These are phyloP conservation scores for Ptilonorhynchus violaceus DNA, from an alignment of 2,113 vertebrate genomes.

Conservation along the genomic window DNA sequence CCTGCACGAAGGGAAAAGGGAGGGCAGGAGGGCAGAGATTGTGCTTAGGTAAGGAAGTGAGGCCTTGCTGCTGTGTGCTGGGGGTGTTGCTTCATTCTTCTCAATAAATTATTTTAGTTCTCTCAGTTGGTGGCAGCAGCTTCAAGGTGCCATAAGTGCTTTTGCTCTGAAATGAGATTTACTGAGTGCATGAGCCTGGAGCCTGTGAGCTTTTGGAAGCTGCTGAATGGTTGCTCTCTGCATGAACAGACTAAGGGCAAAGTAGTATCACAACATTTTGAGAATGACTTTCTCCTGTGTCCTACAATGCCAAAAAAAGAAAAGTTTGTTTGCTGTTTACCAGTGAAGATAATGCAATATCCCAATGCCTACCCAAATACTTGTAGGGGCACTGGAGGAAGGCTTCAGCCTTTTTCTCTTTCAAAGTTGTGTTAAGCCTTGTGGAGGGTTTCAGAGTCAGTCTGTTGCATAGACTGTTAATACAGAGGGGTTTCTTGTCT, in stretches of 20 bases:
- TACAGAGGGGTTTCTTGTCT: background rate
- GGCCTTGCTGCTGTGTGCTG: background rate
- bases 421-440: background rate
- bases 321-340: background rate
- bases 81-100: background rate
- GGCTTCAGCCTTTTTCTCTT: background rate
- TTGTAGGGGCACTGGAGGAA: background rate
- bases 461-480: background rate
- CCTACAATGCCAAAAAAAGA: background rate
- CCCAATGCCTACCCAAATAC: background rate
- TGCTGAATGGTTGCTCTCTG: background rate
- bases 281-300: background rate
- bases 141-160: background rate
- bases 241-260: rapidly evolving
- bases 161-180: background rate
- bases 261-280: background rate
- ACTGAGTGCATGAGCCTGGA: background rate
- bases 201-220: background rate
- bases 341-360: background rate
- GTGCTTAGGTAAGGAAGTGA: background rate
- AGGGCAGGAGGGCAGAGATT: background rate
- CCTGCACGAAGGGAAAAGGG: background rate
- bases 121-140: background rate
- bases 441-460: background rate
- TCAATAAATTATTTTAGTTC: background rate